Percentiles rank a stretch among this genome's conserved stretches.
phyloP scores from a whole-genome alignment of 2,888 invertebrate genomes.

The Lysandra coridon region DNA sequence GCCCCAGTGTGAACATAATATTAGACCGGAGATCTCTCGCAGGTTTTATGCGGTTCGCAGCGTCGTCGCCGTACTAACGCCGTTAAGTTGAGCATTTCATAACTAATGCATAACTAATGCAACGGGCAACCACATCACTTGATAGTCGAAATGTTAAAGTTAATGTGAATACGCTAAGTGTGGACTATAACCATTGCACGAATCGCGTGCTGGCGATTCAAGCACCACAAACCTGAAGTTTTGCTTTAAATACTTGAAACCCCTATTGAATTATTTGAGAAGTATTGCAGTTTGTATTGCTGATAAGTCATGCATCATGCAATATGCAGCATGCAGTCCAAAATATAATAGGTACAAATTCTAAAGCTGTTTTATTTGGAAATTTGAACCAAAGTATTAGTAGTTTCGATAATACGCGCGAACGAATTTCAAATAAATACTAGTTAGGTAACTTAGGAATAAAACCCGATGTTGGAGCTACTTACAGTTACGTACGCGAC shows the following conservation, averaged over 20 bases:
- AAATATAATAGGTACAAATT: neutral
- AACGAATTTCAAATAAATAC: constrained; percentile 6
- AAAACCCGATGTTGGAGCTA: neutral
- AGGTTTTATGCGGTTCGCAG: too few relatives aligned
- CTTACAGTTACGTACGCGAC: neutral
- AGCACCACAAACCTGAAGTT: neutral
- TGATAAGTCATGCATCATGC: neutral
- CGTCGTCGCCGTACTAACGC: too few relatives aligned
- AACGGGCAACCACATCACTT: too few relatives aligned
- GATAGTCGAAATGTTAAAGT: too few relatives aligned
- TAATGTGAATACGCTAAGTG: too few relatives aligned
- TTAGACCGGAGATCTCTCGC: too few relatives aligned
- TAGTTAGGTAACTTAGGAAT: neutral
- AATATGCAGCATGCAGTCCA: neutral
- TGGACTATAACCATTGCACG: too few relatives aligned
- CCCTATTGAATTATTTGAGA: neutral
- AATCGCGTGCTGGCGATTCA: neutral
- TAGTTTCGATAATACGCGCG: neutral
- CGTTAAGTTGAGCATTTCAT: too few relatives aligned
- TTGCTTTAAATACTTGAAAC: neutral
- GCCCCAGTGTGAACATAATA: too few relatives aligned
- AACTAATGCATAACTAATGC: too few relatives aligned
- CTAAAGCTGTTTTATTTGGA: neutral
- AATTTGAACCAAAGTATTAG: neutral
- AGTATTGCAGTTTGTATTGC: neutral